Base-by-base conservation (phyloP, 1,140 invertebrate genomes). In the Nasonia giraulti region DNA sequence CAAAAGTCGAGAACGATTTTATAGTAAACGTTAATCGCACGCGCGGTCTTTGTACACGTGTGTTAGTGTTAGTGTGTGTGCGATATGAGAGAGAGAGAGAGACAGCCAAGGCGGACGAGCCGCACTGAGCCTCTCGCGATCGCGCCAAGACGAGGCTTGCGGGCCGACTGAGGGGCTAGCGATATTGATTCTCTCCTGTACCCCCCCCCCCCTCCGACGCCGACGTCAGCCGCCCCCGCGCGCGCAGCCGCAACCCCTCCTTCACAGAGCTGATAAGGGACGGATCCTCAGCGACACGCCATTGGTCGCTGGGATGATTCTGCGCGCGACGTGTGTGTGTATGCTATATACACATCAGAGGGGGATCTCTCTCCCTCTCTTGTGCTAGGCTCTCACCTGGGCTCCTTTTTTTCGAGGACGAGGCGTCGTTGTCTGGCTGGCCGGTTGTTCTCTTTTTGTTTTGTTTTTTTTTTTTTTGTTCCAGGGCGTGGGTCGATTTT, bases 111-210 rank as follows among this genome's bases (percentile, higher is more conserved):
- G 66, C 62, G 66, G 12, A 71, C 62, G 2, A n/a, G 75, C 74
- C 44, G 76, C 44, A 79, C 27, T 66, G 47, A 80, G 37, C 73
- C 73, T 77, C 27, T 71, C 74, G 62, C 84, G 75, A 85, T 85
- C 80, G 80, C 80, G 44, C 74, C 75, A 77, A 78, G 80, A 85
- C 62, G 69, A 82, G 77, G 81, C 76, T 83, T 86, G 77, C 76
- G 81, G 50, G 17, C 55, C 80, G 85, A 83, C 85, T 83, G 80
- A 82, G 77, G 62, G n/a, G 74, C 66, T 85, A 68, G 27, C 27
- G 66, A 80, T 85, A 85, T 85, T 85, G 84, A 85, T 85, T 85
- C 73, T 31, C n/a, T 37, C 31, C 11, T 14, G 71, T 20, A 81
- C 2, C 77, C 44, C 55, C 47, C 76, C 23, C 23, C 23, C 23